phyloP scores from a whole-genome alignment of 2,797 vertebrate genomes.

The Protosalanx chinensis region DNA sequence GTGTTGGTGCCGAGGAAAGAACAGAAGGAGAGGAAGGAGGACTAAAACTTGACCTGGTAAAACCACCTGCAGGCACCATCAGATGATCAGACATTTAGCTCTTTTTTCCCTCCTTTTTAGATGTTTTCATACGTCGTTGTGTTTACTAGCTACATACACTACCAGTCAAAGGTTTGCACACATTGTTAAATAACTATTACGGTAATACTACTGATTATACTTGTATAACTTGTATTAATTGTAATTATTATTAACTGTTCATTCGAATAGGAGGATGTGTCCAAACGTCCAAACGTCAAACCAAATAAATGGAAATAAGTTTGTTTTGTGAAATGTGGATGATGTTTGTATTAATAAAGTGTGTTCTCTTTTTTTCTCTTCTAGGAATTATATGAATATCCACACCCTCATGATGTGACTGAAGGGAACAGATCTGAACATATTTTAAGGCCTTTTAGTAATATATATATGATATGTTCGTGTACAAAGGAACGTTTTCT shows the following conservation, averaged over 20 bases:
- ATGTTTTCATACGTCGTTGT: neutral
- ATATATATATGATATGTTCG: slow-evolving; percentile 58
- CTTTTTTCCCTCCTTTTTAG: neutral
- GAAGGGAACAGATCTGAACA: slow-evolving; percentile 74
- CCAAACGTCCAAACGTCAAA: no score
- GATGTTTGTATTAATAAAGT: neutral
- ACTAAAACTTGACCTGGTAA: slow-evolving; percentile 62
- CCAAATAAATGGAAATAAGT: no score
- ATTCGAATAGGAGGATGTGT: no score
- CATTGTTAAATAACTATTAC: no score
- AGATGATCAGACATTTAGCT: no score
- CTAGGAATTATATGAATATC: slow-evolving; percentile 60
- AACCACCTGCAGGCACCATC: neutral
- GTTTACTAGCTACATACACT: no score
- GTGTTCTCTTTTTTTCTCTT: slow-evolving; percentile 28
- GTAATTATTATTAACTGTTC: no score
- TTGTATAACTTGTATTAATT: no score
- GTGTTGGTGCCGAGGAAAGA: slow-evolving; percentile 84
- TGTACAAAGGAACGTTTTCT: slow-evolving; percentile 59
- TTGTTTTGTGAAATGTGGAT: neutral
- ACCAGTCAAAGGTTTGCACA: no score
- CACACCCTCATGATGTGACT: slow-evolving; percentile 40
- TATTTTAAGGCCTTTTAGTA: slow-evolving; percentile 79
- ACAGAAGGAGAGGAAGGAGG: slow-evolving; percentile 61
- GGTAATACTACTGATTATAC: no score